These are phyloP conservation scores for Sorex fumeus DNA, from an alignment of 2,113 vertebrate genomes.

Conservation along the genomic window DNA sequence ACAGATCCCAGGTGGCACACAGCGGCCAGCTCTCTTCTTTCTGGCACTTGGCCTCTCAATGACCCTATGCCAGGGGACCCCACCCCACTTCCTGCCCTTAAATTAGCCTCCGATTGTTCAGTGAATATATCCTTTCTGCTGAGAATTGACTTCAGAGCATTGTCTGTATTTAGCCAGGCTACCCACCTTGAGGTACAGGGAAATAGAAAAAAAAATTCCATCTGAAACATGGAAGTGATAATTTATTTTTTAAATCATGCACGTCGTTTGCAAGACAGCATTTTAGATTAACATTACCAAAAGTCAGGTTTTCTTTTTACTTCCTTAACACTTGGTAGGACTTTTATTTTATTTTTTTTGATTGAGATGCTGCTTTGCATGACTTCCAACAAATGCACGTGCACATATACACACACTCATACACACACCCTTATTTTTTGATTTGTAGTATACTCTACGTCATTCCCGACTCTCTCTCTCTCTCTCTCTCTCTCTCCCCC, in stretches of 20 bases:
- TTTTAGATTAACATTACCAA: conserved; percentile 63
- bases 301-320: conserved; percentile 61
- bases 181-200: conserved; percentile 29
- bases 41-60: conserved; percentile 69
- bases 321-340: conserved; percentile 50
- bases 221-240: conserved; percentile 56
- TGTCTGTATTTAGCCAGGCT: conserved; percentile 56
- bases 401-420: no score
- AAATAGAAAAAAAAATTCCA: conserved; percentile 18
- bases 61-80: conserved; percentile 70
- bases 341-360: conserved; percentile 58
- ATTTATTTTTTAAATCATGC: conserved; percentile 53
- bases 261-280: conserved; percentile 65
- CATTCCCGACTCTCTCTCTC: neutral
- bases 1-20: conserved; percentile 71
- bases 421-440: neutral
- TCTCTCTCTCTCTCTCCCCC: neutral
- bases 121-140: conserved; percentile 73
- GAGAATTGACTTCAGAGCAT: conserved; percentile 59
- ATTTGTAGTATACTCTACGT: neutral
- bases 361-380: conserved; percentile 9
- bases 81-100: conserved; percentile 73
- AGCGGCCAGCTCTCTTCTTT: conserved; percentile 68
- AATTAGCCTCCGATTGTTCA: conserved; percentile 70
- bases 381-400: neutral